Evolutionary conservation across 2,888 invertebrate species (phyloP), one percentile per base, ranked within the genome.

Genomic region (Aleiodes alternator): DNA sequence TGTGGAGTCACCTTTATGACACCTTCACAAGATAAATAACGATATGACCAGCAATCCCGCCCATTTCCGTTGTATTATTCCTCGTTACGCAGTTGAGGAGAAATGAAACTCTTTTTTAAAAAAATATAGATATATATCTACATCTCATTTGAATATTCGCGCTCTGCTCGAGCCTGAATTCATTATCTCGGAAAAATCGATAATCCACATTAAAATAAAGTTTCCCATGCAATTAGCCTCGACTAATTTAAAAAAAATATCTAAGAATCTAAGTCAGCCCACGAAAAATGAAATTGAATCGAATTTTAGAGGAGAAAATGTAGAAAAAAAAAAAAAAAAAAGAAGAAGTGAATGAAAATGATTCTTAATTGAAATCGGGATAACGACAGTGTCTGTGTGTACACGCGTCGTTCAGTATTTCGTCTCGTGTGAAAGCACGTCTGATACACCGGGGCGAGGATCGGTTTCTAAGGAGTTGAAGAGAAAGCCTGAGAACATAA

Each of bases 401-500:
- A 59, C 50, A 75, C 69, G 76, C 53, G 75, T 76, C 75, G 77
- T 79, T 73, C 69, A 68, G 75, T 77, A 75, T 75, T 72, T 69
- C 72, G 80, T 84, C 85, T 86, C 86, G 86, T 85, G 88, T 87
- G 87, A 88, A 87, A 87, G 87, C 87, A 82, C 84, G 81, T 81
- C 70, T 68, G 78, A 75, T 72, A 75, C 59, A 69, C 57, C 53
- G 50, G 68, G 70, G 79, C 78, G 83, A 84, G 84, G 83, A 85
- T 86, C 84, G 82, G 85, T 86, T 68, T 86, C 85, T 85, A 85
- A 84, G 85, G 87, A 88, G 88, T 68, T 86, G 87, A 88, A 87
- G 88, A 89, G 88, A 88, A 88, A 89, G 89, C 88, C 88, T 88
- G 89, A 88, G 88, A 88, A 88, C 87, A 84, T 84, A 84, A 84